Percentiles rank a stretch among this genome's conserved stretches.
These are phyloP conservation scores for Camponotus pennsylvanicus DNA, from an alignment of 1,140 invertebrate species.

Conservation along the genomic window DNA sequence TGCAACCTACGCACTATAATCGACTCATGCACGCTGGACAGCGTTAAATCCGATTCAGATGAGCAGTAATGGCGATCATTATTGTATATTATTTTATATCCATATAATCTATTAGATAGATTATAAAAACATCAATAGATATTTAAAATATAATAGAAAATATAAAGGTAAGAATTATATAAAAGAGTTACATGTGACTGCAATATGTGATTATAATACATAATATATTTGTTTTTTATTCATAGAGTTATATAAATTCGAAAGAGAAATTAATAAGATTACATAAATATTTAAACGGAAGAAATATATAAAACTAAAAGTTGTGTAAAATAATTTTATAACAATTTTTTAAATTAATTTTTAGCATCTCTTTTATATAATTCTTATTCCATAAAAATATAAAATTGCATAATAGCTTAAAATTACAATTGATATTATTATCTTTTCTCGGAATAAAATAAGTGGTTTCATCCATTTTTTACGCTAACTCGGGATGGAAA, in stretches of 20 bases:
- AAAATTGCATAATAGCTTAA: not conserved
- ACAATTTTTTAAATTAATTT: no score
- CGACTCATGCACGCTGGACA: not conserved
- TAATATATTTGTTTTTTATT: no score
- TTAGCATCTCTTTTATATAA: no score
- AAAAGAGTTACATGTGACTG: no score
- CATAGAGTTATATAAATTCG: no score
- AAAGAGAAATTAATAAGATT: no score
- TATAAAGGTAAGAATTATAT: not conserved
- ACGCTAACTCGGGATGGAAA: not conserved
- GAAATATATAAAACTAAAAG: no score
- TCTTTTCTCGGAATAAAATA: not conserved
- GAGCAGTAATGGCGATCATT: not conserved
- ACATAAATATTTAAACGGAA: no score
- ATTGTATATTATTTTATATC: not conserved
- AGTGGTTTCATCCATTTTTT: not conserved
- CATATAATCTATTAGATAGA: not conserved
- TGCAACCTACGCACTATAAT: slow-evolving; percentile 38
- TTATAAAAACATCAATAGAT: slow-evolving; percentile 9
- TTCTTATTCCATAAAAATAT: no score
- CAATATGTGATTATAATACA: no score
- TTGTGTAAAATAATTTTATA: no score
- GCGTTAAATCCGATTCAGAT: not conserved
- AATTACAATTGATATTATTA: not conserved
- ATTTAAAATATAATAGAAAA: not conserved